Evolutionary conservation across 2,113 vertebrate species (phyloP).

Genomic region (Entelurus aequoreus): DNA sequence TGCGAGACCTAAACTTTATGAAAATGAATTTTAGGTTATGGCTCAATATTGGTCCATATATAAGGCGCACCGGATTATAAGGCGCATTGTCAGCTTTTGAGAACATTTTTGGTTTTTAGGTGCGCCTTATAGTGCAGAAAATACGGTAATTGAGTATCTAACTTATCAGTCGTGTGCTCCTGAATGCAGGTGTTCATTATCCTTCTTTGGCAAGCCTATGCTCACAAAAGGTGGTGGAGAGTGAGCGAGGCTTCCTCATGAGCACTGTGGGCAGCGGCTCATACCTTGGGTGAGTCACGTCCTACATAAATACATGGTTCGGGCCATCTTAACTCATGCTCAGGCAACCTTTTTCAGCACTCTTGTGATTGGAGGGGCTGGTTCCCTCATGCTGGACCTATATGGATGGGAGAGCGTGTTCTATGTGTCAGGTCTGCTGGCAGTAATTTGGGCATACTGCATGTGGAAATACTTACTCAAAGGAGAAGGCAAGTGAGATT

Average conservation of each 20-base stretch:
- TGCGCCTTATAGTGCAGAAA: no score
- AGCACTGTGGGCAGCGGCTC: conserved; percentile 90
- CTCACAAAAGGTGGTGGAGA: conserved; percentile 86
- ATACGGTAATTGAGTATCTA: neutral
- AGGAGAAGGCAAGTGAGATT: conserved; percentile 73
- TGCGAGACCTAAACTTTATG: no score
- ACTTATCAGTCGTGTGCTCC: neutral
- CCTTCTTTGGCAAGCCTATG: conserved; percentile 78
- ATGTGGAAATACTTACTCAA: conserved; percentile 87
- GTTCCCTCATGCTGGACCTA: conserved; percentile 87
- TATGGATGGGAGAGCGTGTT: conserved; percentile 92
- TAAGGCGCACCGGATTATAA: no score
- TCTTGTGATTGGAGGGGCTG: conserved; percentile 81
- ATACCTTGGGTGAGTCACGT: conserved; percentile 84
- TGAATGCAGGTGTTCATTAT: conserved; percentile 72
- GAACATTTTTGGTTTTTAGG: no score
- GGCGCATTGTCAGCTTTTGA: no score
- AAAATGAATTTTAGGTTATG: no score
- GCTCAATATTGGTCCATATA: no score
- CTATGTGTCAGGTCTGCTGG: conserved; percentile 84
- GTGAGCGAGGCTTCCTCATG: conserved; percentile 86
- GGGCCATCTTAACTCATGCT: neutral
- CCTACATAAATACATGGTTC: conserved; percentile 1
- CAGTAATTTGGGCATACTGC: conserved; percentile 86
- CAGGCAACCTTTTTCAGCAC: conserved; percentile 66